Evolutionary conservation across 2,797 vertebrate genomes (phyloP), one percentile per base, ranked within the genome.

Genomic region (Sebastiscus albofasciatus): DNA sequence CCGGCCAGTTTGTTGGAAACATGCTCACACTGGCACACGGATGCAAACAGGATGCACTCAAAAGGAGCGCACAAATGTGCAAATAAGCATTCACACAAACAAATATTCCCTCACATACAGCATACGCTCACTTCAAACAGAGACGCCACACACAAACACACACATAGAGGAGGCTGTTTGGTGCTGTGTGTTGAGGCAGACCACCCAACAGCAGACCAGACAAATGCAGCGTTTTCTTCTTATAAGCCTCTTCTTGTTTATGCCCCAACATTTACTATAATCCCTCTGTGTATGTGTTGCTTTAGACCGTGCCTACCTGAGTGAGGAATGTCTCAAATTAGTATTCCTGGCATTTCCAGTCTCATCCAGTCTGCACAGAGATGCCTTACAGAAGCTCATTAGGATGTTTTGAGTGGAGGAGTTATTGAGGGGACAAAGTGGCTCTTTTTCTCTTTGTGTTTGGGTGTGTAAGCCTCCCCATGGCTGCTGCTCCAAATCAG

Each of bases 121-220:
- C 72, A 16, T 22, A 33, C 5, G 20, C 73, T 75, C 31, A 75
- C 86, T 87, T 91, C 89, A 92, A 90, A 89, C 86, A 84, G 49
- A 76, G 59, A 46, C 26, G 0, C 8, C 79, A 77, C 76, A 77
- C 70, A 33, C 55, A 24, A 74, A 80, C 18, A 70, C 65, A 46
- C 67, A 77, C 81, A 89, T 11, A 89, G 42, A 78, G 59, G 68
- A 71, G 72, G 77, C 84, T 85, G 81, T 86, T 82, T 71, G 58
- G 76, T 55, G 55, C 60, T 68, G 80, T 46, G 74, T 52, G 22
- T 90, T 73, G 55, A 84, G 69, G 68, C 72, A 77, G 93, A 93
- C 94, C 93, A 94, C 93, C 94, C 93, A 87, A 83, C 90, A 81
- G 75, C 87, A 87, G 18, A 81, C 68, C 88, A 77, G 82, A 86